Percentiles rank a stretch among this genome's conserved stretches.
Conservation (phyloP, 2,888 invertebrate species). For the Seladonia tumulorum region DNA sequence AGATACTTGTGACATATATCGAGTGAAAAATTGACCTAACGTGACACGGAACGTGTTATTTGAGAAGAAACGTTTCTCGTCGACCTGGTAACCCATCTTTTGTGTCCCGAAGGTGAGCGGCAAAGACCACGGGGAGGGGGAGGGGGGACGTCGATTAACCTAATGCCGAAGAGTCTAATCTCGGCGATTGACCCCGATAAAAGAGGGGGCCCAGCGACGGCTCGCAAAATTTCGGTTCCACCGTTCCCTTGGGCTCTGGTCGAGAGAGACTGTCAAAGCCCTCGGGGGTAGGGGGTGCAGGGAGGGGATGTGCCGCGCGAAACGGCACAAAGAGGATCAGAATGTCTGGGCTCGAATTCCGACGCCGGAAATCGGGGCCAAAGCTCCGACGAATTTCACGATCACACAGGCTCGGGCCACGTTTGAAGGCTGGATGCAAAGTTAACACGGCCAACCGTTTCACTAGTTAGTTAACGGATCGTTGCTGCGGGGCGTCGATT, state of each 20-base stretch:
- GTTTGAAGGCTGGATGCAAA: constrained; percentile 29
- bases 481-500: constrained; percentile 37
- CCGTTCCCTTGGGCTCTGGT: not conserved
- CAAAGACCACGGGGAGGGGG: not conserved
- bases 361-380: constrained; percentile 13
- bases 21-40: no score
- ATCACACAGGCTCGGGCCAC: constrained; percentile 6
- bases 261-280: not conserved
- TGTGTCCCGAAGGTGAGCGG: not conserved
- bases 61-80: not conserved
- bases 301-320: constrained; percentile 1
- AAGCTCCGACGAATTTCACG: constrained; percentile 9
- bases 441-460: constrained; percentile 21
- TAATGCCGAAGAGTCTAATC: not conserved
- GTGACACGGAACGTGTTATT: no score
- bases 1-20: no score
- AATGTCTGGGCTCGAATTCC: constrained; percentile 31
- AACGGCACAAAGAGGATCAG: constrained; percentile 26
- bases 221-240: constrained; percentile 10
- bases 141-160: not conserved
- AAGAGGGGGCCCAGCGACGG: not conserved
- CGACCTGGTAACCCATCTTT: no score
- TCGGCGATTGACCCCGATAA: not conserved
- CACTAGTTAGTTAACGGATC: constrained; percentile 40
- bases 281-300: not conserved